These are phyloP conservation scores for Drosophila monieri DNA, from an alignment of 2,888 invertebrate genomes.

Conservation along the genomic window DNA sequence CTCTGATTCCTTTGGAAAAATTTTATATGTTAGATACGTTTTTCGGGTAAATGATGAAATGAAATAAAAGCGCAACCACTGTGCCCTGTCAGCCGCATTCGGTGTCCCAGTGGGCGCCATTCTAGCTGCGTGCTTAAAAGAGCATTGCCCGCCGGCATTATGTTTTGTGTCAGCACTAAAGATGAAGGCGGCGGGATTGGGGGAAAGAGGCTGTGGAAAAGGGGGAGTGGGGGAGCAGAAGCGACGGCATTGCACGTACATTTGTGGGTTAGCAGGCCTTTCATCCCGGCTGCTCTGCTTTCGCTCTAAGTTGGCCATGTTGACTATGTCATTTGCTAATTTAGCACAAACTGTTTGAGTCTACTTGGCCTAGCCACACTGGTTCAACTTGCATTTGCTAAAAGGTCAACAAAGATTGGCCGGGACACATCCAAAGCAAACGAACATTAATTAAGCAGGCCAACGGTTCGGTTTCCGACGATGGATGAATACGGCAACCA, in stretches of 20 bases:
- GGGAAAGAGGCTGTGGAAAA: background rate
- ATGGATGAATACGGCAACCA: conserved; percentile 52
- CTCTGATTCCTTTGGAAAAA: no score
- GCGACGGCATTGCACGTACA: conserved; percentile 69
- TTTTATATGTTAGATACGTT: no score
- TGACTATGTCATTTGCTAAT: conserved; percentile 79
- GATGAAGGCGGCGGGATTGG: conserved; percentile 27
- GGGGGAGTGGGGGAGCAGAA: background rate
- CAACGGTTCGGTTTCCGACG: conserved; percentile 23
- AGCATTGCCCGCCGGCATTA: conserved; percentile 81
- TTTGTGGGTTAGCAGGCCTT: conserved; percentile 77
- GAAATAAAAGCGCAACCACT: conserved; percentile 7
- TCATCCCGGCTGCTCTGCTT: conserved; percentile 39
- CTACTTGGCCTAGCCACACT: conserved; percentile 46
- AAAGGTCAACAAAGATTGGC: conserved; percentile 68
- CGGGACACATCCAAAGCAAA: conserved; percentile 56
- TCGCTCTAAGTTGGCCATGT: conserved; percentile 66
- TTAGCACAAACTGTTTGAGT: conserved; percentile 73
- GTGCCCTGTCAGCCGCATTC: conserved; percentile 24
- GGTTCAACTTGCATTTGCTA: conserved; percentile 66
- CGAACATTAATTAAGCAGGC: conserved; percentile 74
- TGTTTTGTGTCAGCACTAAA: conserved; percentile 74
- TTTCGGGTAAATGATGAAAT: no score
- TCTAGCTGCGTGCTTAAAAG: conserved; percentile 74
- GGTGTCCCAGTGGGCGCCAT: conserved; percentile 44